Evolutionary conservation across 1,140 invertebrate species (phyloP).

Genomic region (Drosophila ercepeae): DNA sequence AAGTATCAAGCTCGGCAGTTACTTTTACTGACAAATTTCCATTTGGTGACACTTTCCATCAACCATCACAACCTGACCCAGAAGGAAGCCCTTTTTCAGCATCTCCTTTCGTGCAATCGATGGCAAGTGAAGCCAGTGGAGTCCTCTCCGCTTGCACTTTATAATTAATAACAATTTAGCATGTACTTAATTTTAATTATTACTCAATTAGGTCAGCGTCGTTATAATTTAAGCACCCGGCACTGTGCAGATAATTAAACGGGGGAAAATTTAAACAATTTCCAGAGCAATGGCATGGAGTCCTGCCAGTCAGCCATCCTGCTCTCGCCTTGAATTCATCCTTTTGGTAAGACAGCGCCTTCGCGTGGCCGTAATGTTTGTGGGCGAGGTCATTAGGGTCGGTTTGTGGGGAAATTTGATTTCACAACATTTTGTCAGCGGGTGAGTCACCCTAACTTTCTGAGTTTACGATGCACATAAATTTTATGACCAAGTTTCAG

Average conservation of each 20-base stretch:
- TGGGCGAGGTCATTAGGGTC: slow-evolving; percentile 62
- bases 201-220: slow-evolving; percentile 76
- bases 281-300: slow-evolving; percentile 21
- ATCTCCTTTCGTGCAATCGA: slow-evolving; percentile 19
- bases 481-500: slow-evolving; percentile 67
- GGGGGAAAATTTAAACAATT: slow-evolving; percentile 69
- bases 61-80: slow-evolving; percentile 25
- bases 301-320: slow-evolving; percentile 11
- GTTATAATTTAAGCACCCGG: slow-evolving; percentile 60
- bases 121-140: slow-evolving; percentile 13
- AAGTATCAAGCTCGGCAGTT: too few species aligned
- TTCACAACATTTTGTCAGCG: slow-evolving; percentile 77
- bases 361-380: slow-evolving; percentile 22
- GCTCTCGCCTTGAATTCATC: slow-evolving; percentile 8
- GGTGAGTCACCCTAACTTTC: slow-evolving; percentile 47
- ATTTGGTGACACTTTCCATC: slow-evolving; percentile 46
- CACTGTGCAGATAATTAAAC: slow-evolving; percentile 41
- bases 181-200: slow-evolving; percentile 78
- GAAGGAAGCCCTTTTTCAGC: neutral
- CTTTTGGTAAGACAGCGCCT: slow-evolving; percentile 23
- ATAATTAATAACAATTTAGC: slow-evolving; percentile 81
- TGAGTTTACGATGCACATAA: slow-evolving; percentile 73
- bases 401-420: slow-evolving; percentile 78
- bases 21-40: too few species aligned
- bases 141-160: slow-evolving; percentile 33